Evolutionary conservation across 2,797 vertebrate genomes (phyloP), one percentile per base, ranked within the genome.

Genomic region (Hafferia zeledoni): DNA sequence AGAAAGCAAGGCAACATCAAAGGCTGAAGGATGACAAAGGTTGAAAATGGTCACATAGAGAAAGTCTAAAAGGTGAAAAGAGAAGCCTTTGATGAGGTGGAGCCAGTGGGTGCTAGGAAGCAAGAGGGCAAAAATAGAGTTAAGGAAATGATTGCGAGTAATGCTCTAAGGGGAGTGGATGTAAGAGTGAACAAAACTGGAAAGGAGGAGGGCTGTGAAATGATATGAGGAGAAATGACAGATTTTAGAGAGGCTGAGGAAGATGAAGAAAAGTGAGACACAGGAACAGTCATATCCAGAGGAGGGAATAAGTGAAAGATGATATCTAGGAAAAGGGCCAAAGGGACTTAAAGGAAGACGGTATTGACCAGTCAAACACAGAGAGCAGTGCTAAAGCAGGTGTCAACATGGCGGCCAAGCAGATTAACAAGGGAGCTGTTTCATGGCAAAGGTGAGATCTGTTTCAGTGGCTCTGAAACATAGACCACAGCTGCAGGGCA

Each of bases 361-460:
- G 14, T n/a, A 53, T 31, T 81, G 65, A 63, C 37, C 59, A 65
- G 47, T 52, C 35, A 60, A 83, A 80, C 55, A 50, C 44, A 75
- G 31, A 70, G 10, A 60, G 49, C n/a, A 41, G 31, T 78, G 46
- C 28, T 92, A n/a, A 64, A 70, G 33, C 53, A 74, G 31, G 3
- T 53, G 35, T 5, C 17, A 55, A 9, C 43, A 47, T 11, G 0
- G 0, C 20, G 87, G 24, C 9, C 69, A 50, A 77, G 22, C 44
- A 57, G 60, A 61, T 16, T 43, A 50, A 7, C 0, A 1, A 55
- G 25, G 28, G n/a, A 72, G 4, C 31, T 55, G 44, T 74, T 74
- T 72, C 43, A 41, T 17, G 5, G 44, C 28, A 90, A 92, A 93
- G 31, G 13, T 0, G 0, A 72, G 52, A 46, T 53, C 46, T 9